Percentiles rank a stretch among this genome's conserved stretches.
These are phyloP conservation scores for Parasteatoda lunata DNA, from an alignment of 2,888 invertebrate genomes.

Conservation along the genomic window DNA sequence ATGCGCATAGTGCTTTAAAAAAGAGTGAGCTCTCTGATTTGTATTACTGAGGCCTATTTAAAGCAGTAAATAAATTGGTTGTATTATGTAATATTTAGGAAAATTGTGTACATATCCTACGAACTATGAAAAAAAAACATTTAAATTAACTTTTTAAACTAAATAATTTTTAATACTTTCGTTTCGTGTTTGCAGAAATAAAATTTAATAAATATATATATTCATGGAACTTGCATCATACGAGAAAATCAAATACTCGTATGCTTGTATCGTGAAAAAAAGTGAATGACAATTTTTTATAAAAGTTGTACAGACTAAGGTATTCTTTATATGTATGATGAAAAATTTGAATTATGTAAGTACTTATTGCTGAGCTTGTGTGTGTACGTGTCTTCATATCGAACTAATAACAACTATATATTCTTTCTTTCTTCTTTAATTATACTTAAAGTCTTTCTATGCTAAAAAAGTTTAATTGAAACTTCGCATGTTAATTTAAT, in stretches of 20 bases:
- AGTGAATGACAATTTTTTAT: background rate
- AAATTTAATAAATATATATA: no score
- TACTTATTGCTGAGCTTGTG: slow-evolving; percentile 5
- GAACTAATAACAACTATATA: no score
- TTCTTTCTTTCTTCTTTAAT: no score
- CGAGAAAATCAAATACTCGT: background rate
- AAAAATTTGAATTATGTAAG: background rate
- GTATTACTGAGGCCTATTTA: background rate
- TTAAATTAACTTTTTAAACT: background rate
- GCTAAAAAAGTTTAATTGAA: no score
- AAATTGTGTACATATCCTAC: background rate
- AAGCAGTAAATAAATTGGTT: background rate
- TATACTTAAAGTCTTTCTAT: no score
- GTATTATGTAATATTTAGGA: slow-evolving; percentile 1
- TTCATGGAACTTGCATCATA: no score
- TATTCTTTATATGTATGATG: background rate
- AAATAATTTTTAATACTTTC: no score
- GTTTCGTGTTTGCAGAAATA: no score
- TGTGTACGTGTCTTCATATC: background rate
- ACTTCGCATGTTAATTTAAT: no score
- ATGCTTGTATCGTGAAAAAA: background rate
- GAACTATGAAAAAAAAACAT: background rate
- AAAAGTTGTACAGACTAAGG: slow-evolving; percentile 2
- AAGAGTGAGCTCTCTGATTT: background rate
- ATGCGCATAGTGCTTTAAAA: slow-evolving; percentile 4